Base-by-base conservation (phyloP, 2,888 invertebrate genomes). In the Pegoplata infirma region DNA sequence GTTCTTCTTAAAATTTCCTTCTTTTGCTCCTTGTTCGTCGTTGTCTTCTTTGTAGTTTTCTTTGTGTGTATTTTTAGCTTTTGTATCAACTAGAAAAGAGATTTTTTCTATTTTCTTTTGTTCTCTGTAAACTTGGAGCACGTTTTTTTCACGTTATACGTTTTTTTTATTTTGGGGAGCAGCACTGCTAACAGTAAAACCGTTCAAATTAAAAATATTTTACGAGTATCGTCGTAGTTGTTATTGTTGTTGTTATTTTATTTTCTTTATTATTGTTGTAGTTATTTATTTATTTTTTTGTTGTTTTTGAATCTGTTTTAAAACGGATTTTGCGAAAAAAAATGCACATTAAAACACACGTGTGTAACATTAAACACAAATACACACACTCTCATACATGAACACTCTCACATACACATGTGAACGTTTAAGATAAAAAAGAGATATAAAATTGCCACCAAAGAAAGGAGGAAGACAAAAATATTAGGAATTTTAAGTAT, bases 271-370 rank as follows among this genome's bases (percentile, higher is more conserved):
- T 32, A 55, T 67, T 53, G 12, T 72, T 67, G 36, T 47, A 55
- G 40, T 55, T 67, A 23, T 28, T 21, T n/a, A n/a, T n/a, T n/a
- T 46, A 69, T 79, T 81, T 80, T 81, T 83, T 79, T 82, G 83
- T 72, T 82, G 69, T 80, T 76, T n/a, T 40, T 40, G 36, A 64
- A 59, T 40, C 32, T 71, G 69, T 72, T 59, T 69, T 59, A 32
- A 61, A 53, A 49, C 55, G 68, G 49, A 49, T 67, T 49, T 83
- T 82, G 81, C 78, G 67, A 80, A 80, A 76, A 25, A 59, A 74
- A 58, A 25, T 51, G 12, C 40, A 44, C 10, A 44, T 49, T 49
- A 47, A 75, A 77, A 80, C 66, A 58, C 69, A 69, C 56, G 69
- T 69, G 55, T 56, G 47, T 68, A 47, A 21, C 51, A 56, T 68